phyloP scores from a whole-genome alignment of 1,140 invertebrate species.

The Heliconius hewitsoni region DNA sequence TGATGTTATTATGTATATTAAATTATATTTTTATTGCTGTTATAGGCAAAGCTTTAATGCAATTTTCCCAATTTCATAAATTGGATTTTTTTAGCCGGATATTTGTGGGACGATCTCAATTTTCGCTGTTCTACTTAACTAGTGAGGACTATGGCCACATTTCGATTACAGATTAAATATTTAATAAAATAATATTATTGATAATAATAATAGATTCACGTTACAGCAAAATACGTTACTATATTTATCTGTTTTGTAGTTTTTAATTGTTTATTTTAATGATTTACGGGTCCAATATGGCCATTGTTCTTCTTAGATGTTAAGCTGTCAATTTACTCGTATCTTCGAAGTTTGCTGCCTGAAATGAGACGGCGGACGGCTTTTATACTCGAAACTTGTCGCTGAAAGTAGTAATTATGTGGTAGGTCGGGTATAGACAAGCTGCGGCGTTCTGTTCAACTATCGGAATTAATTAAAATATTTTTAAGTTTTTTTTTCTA shows the following conservation, averaged over 20 bases:
- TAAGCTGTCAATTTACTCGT: slow-evolving; percentile 46
- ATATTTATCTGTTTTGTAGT: background rate
- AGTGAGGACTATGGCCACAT: slow-evolving; percentile 51
- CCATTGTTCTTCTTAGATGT: slow-evolving; percentile 53
- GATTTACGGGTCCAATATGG: slow-evolving; percentile 43
- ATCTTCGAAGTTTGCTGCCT: slow-evolving; percentile 41
- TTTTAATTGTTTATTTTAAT: slow-evolving; percentile 15
- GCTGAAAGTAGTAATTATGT: slow-evolving; percentile 70
- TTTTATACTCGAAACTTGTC: slow-evolving; percentile 67
- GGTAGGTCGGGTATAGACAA: slow-evolving; percentile 60
- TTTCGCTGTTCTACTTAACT: slow-evolving; percentile 46
- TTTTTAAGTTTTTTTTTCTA: slow-evolving; percentile 15
- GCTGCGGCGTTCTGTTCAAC: slow-evolving; percentile 51
- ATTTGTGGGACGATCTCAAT: slow-evolving; percentile 51
- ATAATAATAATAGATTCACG: slow-evolving; percentile 11
- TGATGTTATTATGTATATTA: slow-evolving; percentile 39
- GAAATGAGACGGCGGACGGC: slow-evolving; percentile 53
- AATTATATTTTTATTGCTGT: slow-evolving; percentile 61
- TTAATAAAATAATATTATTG: background rate
- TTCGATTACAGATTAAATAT: slow-evolving; percentile 21
- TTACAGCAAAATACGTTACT: slow-evolving; percentile 7
- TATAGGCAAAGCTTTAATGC: slow-evolving; percentile 50
- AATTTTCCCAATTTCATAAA: slow-evolving; percentile 55
- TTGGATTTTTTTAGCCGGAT: slow-evolving; percentile 57
- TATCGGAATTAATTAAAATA: slow-evolving; percentile 31